A percentile compares a stretch with the other conserved stretches of the same genome.
Conservation (phyloP, 2,797 vertebrate genomes). For the Urosaurus nigricauda region DNA sequence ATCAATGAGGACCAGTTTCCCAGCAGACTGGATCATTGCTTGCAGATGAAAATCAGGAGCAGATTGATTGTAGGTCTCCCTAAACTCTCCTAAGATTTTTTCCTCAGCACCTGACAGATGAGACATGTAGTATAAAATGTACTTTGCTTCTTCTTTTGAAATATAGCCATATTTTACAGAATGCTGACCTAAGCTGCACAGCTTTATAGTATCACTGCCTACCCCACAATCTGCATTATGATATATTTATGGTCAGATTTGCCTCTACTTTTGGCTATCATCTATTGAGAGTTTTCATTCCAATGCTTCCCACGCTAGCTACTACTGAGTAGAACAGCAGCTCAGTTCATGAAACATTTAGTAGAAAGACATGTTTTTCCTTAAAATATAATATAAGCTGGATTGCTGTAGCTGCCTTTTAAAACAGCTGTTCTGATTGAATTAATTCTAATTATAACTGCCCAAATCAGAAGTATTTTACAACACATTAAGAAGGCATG, state of each 20-base stretch:
- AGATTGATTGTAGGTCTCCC: slow-evolving; percentile 90
- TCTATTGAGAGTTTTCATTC: not conserved
- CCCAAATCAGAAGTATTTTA: not conserved
- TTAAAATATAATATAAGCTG: not conserved
- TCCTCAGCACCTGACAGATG: slow-evolving; percentile 91
- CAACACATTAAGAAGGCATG: not conserved
- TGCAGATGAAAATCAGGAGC: slow-evolving; percentile 95
- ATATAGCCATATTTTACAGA: not conserved
- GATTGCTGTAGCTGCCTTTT: not conserved
- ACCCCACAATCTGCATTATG: not conserved
- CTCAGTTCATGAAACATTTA: not conserved
- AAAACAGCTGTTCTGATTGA: not conserved
- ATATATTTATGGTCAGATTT: slow-evolving; percentile 1
- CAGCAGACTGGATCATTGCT: slow-evolving; percentile 99
- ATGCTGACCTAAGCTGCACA: not conserved
- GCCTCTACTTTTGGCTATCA: not conserved
- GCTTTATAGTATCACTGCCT: not conserved
- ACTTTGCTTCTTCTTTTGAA: not conserved
- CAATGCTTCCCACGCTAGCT: not conserved
- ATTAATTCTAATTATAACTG: slow-evolving; percentile 3
- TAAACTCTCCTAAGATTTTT: slow-evolving; percentile 98
- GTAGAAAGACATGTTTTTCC: not conserved
- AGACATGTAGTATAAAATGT: accelerated
- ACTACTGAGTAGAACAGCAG: not conserved
- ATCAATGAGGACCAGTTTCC: slow-evolving; percentile 98